phyloP scores from a whole-genome alignment of 2,888 invertebrate genomes.

The Acrobasis suavella region DNA sequence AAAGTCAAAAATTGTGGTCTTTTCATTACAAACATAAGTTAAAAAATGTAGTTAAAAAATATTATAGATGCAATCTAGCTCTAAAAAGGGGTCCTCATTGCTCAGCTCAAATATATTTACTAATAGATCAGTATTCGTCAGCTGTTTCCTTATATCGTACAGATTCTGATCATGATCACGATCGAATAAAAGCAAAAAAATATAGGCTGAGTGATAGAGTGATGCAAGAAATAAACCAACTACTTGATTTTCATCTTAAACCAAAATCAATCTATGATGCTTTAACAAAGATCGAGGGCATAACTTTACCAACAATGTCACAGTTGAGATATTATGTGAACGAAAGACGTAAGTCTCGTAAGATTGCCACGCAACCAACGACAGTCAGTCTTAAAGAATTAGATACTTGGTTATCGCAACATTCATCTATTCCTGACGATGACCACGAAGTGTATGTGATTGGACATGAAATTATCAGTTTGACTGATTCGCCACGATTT shows the following conservation, averaged over 20 bases:
- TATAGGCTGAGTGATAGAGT: slow-evolving; percentile 28
- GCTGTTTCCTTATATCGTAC: slow-evolving; percentile 31
- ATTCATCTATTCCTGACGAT: slow-evolving; percentile 30
- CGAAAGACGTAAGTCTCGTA: slow-evolving; percentile 23
- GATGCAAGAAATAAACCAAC: slow-evolving; percentile 29
- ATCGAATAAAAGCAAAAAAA: slow-evolving; percentile 24
- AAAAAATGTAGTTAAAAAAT: slow-evolving; percentile 30
- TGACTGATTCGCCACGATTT: slow-evolving; percentile 22
- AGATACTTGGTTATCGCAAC: slow-evolving; percentile 32
- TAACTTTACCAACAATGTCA: slow-evolving; percentile 25
- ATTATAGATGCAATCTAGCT: slow-evolving; percentile 33
- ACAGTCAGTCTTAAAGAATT: slow-evolving; percentile 31
- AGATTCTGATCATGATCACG: slow-evolving; percentile 33
- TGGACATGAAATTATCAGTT: slow-evolving; percentile 22
- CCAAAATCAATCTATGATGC: slow-evolving; percentile 29
- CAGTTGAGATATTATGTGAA: slow-evolving; percentile 30
- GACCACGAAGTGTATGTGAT: slow-evolving; percentile 29
- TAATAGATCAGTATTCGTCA: slow-evolving; percentile 28
- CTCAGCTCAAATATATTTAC: slow-evolving; percentile 31
- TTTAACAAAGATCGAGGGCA: slow-evolving; percentile 28
- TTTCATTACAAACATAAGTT: slow-evolving; percentile 25
- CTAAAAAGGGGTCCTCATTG: slow-evolving; percentile 29
- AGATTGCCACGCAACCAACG: slow-evolving; percentile 29
- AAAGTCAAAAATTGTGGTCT: slow-evolving; percentile 31
- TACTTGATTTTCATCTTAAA: slow-evolving; percentile 30